Conservation (phyloP, 1,140 invertebrate genomes). For the Ctenoplectra terminalis region DNA sequence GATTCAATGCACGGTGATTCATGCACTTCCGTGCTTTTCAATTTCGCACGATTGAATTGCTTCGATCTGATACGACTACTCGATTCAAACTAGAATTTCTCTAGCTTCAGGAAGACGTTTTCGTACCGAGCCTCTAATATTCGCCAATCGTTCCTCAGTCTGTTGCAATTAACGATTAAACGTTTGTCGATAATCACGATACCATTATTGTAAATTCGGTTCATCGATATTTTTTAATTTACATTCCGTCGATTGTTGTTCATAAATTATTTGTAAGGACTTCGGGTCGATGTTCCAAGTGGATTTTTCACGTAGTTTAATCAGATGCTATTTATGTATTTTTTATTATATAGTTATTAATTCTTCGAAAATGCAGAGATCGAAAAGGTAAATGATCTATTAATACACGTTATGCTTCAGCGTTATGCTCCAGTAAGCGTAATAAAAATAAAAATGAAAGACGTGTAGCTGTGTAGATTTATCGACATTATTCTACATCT, state of each 20-base stretch:
- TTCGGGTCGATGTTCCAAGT: too few species aligned
- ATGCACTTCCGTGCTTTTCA: constrained; percentile 51
- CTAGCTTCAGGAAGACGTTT: constrained; percentile 27
- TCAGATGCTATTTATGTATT: too few species aligned
- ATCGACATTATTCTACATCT: constrained; percentile 35
- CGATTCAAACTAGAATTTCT: constrained; percentile 20
- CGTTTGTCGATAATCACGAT: background rate
- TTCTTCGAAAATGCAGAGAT: background rate
- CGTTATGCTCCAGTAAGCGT: constrained; percentile 29
- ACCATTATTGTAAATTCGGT: background rate
- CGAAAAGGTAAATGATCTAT: constrained; percentile 24
- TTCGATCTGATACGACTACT: constrained; percentile 45
- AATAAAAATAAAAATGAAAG: constrained; percentile 24
- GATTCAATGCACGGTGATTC: constrained; percentile 54
- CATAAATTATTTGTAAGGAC: too few species aligned
- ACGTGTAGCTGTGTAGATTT: background rate
- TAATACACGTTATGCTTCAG: constrained; percentile 24
- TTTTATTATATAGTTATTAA: background rate
- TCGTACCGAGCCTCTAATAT: background rate
- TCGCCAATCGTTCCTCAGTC: background rate
- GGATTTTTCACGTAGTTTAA: too few species aligned
- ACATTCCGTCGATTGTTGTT: too few species aligned
- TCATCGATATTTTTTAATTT: too few species aligned
- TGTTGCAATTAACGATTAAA: constrained; percentile 17
- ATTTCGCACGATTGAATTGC: constrained; percentile 50